These are phyloP conservation scores for Epirrhoe tristata DNA, from an alignment of 2,888 invertebrate genomes.

Conservation along the genomic window DNA sequence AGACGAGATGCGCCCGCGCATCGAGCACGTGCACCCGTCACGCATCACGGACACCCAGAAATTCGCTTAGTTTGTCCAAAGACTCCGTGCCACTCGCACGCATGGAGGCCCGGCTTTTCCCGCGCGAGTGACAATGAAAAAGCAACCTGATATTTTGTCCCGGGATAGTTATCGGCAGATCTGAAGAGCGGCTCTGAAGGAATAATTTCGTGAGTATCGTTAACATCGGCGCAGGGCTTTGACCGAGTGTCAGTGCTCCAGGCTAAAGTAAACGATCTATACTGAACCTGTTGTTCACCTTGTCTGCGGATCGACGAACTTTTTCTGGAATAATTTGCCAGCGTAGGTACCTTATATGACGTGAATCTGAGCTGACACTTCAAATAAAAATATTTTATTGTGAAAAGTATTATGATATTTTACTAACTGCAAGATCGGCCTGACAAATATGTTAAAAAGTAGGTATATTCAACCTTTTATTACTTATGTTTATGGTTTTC, in stretches of 20 bases:
- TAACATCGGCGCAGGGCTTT: slow-evolving; percentile 53
- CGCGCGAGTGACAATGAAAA: slow-evolving; percentile 77
- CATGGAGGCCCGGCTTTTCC: slow-evolving; percentile 64
- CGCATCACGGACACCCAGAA: slow-evolving; percentile 76
- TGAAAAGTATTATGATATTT: not conserved
- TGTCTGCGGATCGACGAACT: slow-evolving; percentile 63
- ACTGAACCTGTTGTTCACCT: slow-evolving; percentile 73
- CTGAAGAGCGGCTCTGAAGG: slow-evolving; percentile 59
- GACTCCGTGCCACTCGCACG: slow-evolving; percentile 73
- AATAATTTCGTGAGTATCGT: slow-evolving; percentile 71
- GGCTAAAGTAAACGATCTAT: slow-evolving; percentile 62
- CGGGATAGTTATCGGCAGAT: slow-evolving; percentile 51
- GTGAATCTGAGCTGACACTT: not conserved
- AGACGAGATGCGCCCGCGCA: slow-evolving; percentile 67
- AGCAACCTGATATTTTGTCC: slow-evolving; percentile 60
- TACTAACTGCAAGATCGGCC: not conserved
- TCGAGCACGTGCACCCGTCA: slow-evolving; percentile 80
- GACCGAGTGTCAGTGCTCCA: slow-evolving; percentile 59
- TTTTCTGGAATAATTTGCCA: slow-evolving; percentile 56
- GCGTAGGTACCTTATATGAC: not conserved
- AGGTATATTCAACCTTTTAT: no score
- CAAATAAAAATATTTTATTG: not conserved
- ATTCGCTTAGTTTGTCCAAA: slow-evolving; percentile 78
- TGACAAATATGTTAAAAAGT: no score
- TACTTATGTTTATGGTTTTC: no score